Conservation (phyloP, 2,797 vertebrate genomes). For the Stomatorhinus walkeri region DNA sequence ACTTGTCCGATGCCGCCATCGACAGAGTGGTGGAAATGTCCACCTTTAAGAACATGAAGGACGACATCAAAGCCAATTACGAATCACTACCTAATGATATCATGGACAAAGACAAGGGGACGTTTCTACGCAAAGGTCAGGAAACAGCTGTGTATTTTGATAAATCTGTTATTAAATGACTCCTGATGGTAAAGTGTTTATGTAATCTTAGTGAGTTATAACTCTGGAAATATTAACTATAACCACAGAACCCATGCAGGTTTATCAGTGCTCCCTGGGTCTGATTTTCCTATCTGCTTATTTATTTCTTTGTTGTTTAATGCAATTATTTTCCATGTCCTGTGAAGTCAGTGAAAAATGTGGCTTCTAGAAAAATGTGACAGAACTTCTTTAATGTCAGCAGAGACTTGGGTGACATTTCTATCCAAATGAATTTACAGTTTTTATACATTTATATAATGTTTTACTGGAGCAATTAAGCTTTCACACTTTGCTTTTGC, state of each 20-base stretch:
- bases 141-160: neutral
- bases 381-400: neutral
- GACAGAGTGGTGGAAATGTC: conserved; percentile 45
- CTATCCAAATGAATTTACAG: neutral
- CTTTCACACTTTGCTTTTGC: neutral
- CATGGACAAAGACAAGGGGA: neutral
- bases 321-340: neutral
- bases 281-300: neutral
- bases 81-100: conserved; percentile 5
- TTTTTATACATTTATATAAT: neutral
- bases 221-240: neutral
- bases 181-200: neutral
- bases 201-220: neutral
- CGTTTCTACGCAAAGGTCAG: conserved; percentile 52
- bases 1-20: conserved; percentile 48
- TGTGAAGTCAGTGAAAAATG: neutral
- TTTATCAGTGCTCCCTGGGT: neutral
- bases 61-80: conserved; percentile 51
- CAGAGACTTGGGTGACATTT: neutral
- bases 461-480: neutral
- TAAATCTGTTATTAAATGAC: neutral
- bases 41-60: conserved; percentile 50
- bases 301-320: neutral
- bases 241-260: neutral
- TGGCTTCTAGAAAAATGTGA: neutral